Evolutionary conservation across 2,888 invertebrate species (phyloP), one percentile per base, ranked within the genome.

Genomic region (Coenonympha arcania): DNA sequence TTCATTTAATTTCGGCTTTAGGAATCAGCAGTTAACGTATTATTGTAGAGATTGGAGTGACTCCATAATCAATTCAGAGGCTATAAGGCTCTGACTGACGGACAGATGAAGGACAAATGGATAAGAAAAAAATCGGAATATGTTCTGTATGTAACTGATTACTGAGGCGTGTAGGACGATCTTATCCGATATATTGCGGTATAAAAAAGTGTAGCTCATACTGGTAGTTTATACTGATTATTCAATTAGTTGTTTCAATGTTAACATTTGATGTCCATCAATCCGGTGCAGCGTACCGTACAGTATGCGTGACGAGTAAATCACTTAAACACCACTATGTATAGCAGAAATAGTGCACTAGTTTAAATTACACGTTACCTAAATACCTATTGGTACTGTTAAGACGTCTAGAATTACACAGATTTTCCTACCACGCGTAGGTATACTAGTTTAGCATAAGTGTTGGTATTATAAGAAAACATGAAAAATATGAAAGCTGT

Each of bases 261-360:
- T 37, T 3, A 6, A 13, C 22, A 37, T 37, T 39, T 39, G 8
- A 24, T 15, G 15, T 24, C 37, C 37, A 37, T 37, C 39, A 39
- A 24, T 39, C 13, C 15, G 15, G n/a, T n/a, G 13, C 22, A 2
- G 22, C n/a, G 13, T 15, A 43, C 15, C 43, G 20, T 15, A 43
- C 31, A 20, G 11, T 42, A 26, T 46, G 30, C 41, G 34, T 50
- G 50, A 46, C 22, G 28, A 45, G 50, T 50, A 50, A 50, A 50
- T 50, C 50, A 46, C 50, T 50, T 50, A 50, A n/a, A n/a, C n/a
- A 46, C 6, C 36, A 50, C 34, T 22, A 30, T 34, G 30, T 11
- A 18, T n/a, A 36, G 40, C 19, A 9, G 20, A 36, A 40, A 41
- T 41, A 13, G 26, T 47, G 37, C n/a, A n/a, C n/a, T 37, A 33